phyloP scores from a whole-genome alignment of 2,113 vertebrate species.

The Aphyosemion australe region DNA sequence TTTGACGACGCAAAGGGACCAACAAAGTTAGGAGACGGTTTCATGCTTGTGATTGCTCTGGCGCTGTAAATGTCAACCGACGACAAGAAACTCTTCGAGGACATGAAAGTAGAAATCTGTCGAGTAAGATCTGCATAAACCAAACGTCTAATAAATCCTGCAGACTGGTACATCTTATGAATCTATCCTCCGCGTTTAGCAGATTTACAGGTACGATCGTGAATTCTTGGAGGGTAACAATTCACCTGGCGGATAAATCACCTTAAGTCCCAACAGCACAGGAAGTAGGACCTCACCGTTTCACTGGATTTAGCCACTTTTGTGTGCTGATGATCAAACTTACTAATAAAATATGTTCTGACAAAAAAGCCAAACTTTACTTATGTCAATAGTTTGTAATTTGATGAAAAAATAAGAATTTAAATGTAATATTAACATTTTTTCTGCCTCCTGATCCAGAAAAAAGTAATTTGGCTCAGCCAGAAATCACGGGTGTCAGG shows the following conservation, averaged over 20 bases:
- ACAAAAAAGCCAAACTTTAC: too few species aligned
- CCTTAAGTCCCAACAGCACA: constrained; percentile 8
- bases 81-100: constrained; percentile 18
- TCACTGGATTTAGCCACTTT: background rate
- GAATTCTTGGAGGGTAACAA: constrained; percentile 45
- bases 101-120: constrained; percentile 34
- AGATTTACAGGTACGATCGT: constrained; percentile 55
- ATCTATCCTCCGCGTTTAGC: constrained; percentile 24
- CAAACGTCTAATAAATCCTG: constrained; percentile 54
- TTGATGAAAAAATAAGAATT: background rate
- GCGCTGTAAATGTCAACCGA: constrained; percentile 27
- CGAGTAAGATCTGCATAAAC: constrained; percentile 55
- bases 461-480: background rate
- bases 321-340: background rate
- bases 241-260: constrained; percentile 53
- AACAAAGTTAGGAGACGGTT: constrained; percentile 25
- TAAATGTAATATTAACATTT: background rate
- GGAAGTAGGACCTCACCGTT: constrained; percentile 33
- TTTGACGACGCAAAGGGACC: constrained; percentile 29
- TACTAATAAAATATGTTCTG: background rate
- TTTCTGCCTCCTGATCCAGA: background rate
- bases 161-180: constrained; percentile 45
- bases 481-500: background rate
- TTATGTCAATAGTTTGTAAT: too few species aligned
- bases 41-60: constrained; percentile 31